Evolutionary conservation across 1,140 invertebrate genomes (phyloP).

Genomic region (Neodiprion virginianus): DNA sequence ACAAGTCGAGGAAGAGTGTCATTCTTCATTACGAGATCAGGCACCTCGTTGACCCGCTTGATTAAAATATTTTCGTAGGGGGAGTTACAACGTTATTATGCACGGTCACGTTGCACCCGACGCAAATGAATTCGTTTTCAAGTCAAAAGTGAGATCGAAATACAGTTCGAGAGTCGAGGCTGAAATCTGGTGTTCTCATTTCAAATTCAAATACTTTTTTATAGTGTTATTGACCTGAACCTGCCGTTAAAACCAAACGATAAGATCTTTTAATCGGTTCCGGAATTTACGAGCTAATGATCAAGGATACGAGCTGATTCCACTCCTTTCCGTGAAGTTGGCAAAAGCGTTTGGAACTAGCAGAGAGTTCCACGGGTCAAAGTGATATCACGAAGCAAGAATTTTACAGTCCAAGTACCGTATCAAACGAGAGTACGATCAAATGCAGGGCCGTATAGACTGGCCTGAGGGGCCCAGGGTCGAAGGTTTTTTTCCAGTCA

Average conservation of each 20-base stretch:
- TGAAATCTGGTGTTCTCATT: no score
- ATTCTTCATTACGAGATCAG: background rate
- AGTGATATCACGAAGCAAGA: background rate
- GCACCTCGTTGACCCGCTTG: background rate
- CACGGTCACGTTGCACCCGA: no score
- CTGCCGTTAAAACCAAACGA: no score
- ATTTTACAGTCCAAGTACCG: background rate
- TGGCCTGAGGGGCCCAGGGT: background rate
- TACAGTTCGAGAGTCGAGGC: no score
- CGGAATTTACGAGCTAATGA: no score
- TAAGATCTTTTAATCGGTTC: no score
- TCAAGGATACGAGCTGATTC: no score
- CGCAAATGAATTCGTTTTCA: no score
- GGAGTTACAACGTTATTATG: background rate
- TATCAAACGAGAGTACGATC: conserved; percentile 3
- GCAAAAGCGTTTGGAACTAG: background rate
- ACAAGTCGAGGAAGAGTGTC: background rate
- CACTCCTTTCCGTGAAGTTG: no score
- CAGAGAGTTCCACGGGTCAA: background rate
- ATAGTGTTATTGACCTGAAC: no score
- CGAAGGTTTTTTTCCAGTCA: background rate
- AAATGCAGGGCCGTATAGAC: background rate
- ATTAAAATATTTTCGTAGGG: conserved; percentile 4
- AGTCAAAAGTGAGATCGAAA: no score
- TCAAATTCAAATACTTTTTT: no score